Conservation (phyloP, 2,888 invertebrate species). For the Idaea aversata region DNA sequence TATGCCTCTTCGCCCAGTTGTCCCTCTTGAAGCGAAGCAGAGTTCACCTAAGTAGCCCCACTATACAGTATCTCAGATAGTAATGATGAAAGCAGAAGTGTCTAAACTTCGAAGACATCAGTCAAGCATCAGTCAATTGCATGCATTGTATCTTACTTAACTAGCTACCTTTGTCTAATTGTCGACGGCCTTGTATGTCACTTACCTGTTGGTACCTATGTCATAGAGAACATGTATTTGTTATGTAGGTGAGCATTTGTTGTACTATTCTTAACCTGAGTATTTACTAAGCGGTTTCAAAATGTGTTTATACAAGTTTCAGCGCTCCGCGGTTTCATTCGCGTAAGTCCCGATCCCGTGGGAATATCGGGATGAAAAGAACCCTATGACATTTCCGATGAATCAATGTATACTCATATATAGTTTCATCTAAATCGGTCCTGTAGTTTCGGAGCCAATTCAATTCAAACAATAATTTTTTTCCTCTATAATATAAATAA, state of each 20-base stretch:
- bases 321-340: too few species aligned
- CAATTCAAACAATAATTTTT: too few species aligned
- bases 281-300: background rate
- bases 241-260: background rate
- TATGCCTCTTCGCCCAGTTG: too few species aligned
- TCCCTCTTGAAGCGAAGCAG: too few species aligned
- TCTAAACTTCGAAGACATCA: background rate
- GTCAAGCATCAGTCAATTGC: background rate
- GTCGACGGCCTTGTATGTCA: conserved; percentile 1
- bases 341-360: too few species aligned
- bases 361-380: too few species aligned
- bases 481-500: too few species aligned
- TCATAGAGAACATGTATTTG: background rate
- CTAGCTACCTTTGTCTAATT: background rate
- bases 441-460: too few species aligned
- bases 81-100: background rate
- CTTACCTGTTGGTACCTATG: background rate
- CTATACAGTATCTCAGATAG: background rate
- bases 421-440: too few species aligned
- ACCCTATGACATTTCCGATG: too few species aligned
- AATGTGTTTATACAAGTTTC: too few species aligned
- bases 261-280: background rate
- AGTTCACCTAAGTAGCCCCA: background rate
- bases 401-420: too few species aligned
- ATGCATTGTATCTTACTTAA: background rate